Conservation (phyloP, 1,140 invertebrate species). For the Laupala kohalensis region DNA sequence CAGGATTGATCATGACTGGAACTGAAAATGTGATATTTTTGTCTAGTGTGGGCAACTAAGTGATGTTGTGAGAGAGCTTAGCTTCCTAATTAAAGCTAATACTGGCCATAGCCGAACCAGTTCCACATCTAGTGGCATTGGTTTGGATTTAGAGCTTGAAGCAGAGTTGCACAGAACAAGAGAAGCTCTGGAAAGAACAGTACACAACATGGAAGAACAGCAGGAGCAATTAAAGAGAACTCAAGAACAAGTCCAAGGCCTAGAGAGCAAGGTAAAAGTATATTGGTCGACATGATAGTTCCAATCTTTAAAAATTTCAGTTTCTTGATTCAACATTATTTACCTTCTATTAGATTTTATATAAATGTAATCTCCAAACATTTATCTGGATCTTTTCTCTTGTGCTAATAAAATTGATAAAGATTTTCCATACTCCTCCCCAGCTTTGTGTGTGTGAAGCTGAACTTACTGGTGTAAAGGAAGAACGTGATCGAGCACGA, state of each 20-base stretch:
- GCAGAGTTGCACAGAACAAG: conserved; percentile 33
- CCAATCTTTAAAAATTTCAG: no score
- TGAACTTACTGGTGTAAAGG: conserved; percentile 60
- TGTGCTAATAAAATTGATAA: no score
- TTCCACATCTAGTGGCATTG: conserved; percentile 25
- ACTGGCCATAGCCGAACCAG: conserved; percentile 19
- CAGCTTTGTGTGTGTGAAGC: conserved; percentile 68
- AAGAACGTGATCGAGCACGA: conserved; percentile 67
- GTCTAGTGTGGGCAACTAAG: conserved; percentile 30
- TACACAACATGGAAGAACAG: conserved; percentile 55
- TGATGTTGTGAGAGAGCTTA: conserved; percentile 30
- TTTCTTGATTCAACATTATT: no score
- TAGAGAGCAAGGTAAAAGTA: conserved; percentile 69
- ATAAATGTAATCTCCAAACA: no score
- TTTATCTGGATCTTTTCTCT: no score
- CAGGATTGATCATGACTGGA: no score
- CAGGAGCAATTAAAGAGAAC: conserved; percentile 68
- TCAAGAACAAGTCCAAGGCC: conserved; percentile 61
- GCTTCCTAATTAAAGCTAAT: conserved; percentile 25
- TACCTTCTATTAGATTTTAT: no score
- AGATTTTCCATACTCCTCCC: no score
- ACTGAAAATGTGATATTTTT: no score
- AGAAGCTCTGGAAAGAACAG: conserved; percentile 50
- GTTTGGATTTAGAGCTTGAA: conserved; percentile 43
- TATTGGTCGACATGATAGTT: no score